Conservation (phyloP, 2,113 vertebrate genomes). For the Neoarius graeffei region DNA sequence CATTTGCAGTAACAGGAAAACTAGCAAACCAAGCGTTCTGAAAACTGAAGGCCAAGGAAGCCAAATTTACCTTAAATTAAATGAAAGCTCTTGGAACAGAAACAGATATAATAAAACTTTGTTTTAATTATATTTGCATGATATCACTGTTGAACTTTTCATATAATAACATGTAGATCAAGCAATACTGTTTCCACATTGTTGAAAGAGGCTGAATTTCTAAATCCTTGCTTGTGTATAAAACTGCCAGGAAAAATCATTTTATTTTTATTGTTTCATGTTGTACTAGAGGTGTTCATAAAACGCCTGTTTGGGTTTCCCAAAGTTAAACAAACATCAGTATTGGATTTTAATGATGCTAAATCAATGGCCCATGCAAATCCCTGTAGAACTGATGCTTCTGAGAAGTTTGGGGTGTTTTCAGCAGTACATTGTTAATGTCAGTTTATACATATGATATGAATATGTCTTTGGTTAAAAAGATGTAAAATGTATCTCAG, state of each 20-base stretch:
- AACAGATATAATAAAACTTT: background rate
- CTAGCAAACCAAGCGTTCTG: background rate
- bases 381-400: background rate
- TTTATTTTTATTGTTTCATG: background rate
- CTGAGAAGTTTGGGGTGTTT: background rate
- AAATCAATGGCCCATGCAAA: background rate
- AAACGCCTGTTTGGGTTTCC: conserved; percentile 29
- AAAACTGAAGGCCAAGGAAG: background rate
- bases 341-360: conserved; percentile 9
- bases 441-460: background rate
- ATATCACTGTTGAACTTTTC: background rate
- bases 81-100: background rate
- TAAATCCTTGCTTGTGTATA: background rate
- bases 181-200: background rate
- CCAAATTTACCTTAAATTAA: background rate
- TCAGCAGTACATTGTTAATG: background rate
- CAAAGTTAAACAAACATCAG: conserved; percentile 18
- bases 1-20: background rate
- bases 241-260: background rate
- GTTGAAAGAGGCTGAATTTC: background rate
- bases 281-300: conserved; percentile 15
- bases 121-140: conserved; percentile 1
- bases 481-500: background rate
- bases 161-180: background rate
- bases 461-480: background rate